Conservation (phyloP, 1,140 invertebrate species). For the Drosophila lowei region DNA sequence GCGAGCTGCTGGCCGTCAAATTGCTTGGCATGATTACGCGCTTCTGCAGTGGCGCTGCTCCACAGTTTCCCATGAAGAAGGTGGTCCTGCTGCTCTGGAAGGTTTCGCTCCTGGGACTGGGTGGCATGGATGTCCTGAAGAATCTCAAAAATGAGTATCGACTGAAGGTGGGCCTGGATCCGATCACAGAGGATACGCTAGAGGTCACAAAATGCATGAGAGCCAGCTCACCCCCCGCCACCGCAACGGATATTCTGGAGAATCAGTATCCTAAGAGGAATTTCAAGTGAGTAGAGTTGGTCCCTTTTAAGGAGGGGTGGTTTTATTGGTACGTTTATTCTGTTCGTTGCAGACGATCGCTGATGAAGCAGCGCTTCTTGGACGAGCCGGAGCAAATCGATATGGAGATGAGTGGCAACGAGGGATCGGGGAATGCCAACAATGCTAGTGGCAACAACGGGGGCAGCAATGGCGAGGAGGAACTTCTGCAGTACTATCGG, state of each 20-base stretch:
- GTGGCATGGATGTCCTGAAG: conserved; percentile 92
- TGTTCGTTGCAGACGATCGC: conserved; percentile 50
- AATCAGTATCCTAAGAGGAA: conserved; percentile 92
- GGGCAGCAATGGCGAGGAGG: conserved; percentile 83
- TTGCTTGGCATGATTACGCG: conserved; percentile 96
- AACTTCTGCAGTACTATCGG: conserved; percentile 84
- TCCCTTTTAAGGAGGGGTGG: not conserved
- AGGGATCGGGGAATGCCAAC: conserved; percentile 56
- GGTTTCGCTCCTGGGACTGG: conserved; percentile 93
- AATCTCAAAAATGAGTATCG: conserved; percentile 90
- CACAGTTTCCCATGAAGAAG: conserved; percentile 99
- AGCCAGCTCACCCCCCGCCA: conserved; percentile 96
- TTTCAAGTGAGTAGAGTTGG: conserved; percentile 75
- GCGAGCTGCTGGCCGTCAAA: conserved; percentile 94
- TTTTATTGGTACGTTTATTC: not conserved
- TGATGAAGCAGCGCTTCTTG: conserved; percentile 94
- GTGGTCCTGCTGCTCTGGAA: conserved; percentile 98
- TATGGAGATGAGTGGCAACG: conserved; percentile 84
- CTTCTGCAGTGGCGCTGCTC: conserved; percentile 96
- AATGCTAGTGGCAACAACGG: conserved; percentile 53
- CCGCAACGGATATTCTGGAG: conserved; percentile 95
- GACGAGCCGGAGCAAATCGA: conserved; percentile 93
- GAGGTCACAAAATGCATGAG: conserved; percentile 96
- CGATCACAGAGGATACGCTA: conserved; percentile 94
- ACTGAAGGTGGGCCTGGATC: conserved; percentile 88